Conservation (phyloP, 2,113 vertebrate genomes). For the Sturnus vulgaris region DNA sequence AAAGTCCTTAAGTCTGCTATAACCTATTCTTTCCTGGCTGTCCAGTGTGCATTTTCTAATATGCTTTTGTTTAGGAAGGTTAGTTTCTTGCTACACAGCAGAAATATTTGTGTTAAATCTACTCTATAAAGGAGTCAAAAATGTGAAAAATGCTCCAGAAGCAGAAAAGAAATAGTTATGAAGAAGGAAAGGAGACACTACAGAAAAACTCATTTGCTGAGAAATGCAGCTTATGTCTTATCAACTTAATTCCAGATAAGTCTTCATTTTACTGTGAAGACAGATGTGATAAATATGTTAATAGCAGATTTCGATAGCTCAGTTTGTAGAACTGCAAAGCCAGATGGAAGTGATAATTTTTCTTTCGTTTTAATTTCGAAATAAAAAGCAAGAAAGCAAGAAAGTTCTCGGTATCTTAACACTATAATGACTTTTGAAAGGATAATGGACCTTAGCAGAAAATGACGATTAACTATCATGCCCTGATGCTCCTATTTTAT, state of each 20-base stretch:
- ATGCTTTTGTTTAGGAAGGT: background rate
- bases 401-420: slow-evolving; percentile 4
- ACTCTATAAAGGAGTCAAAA: background rate
- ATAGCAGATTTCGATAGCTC: slow-evolving; percentile 35
- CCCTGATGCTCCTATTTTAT: background rate
- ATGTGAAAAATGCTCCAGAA: slow-evolving; percentile 20
- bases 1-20: background rate
- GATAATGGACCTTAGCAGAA: slow-evolving; percentile 34
- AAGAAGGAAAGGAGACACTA: background rate
- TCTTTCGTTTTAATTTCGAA: slow-evolving; percentile 55
- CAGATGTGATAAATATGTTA: slow-evolving; percentile 53
- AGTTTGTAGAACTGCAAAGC: slow-evolving; percentile 31
- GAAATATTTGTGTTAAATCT: slow-evolving; percentile 1
- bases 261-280: slow-evolving; percentile 46
- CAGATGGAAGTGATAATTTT: slow-evolving; percentile 56
- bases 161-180: background rate
- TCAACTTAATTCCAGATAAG: slow-evolving; percentile 63
- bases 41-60: background rate
- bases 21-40: background rate
- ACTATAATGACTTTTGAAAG: slow-evolving; percentile 35
- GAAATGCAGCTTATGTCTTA: slow-evolving; percentile 47
- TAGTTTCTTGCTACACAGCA: background rate
- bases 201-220: slow-evolving; percentile 41
- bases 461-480: background rate
- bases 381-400: slow-evolving; percentile 46